Evolutionary conservation across 1,140 invertebrate species (phyloP).

Genomic region (Medauroidea extradentata): DNA sequence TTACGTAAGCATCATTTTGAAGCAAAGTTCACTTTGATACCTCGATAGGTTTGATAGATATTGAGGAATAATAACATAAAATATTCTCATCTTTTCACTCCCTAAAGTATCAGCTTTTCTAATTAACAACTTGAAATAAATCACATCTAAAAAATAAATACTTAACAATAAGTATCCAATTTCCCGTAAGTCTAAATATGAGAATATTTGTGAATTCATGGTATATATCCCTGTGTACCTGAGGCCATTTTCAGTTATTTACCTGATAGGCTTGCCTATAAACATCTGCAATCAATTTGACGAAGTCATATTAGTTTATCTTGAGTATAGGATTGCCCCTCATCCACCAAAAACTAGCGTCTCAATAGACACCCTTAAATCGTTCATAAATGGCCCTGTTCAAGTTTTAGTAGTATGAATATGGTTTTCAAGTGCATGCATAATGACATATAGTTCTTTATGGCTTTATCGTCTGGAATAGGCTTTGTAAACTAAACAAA

Average conservation of each 20-base stretch:
- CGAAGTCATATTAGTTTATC: slow-evolving; percentile 3
- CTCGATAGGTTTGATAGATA: no score
- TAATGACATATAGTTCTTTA: slow-evolving; percentile 35
- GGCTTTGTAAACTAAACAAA: slow-evolving; percentile 1
- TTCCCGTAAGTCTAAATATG: slow-evolving; percentile 9
- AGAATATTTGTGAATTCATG: slow-evolving; percentile 3
- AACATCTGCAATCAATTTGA: not conserved
- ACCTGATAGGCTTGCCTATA: not conserved
- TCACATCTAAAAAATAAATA: no score
- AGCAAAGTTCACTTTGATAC: no score
- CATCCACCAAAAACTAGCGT: slow-evolving; percentile 10
- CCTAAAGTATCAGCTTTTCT: no score
- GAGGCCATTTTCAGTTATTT: slow-evolving; percentile 1
- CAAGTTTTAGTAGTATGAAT: slow-evolving; percentile 37
- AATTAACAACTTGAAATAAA: no score
- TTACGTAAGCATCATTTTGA: no score
- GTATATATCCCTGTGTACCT: slow-evolving; percentile 2
- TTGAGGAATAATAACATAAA: no score
- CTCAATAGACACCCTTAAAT: slow-evolving; percentile 36
- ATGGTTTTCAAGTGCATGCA: slow-evolving; percentile 33
- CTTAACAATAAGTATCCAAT: no score
- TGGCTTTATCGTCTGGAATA: slow-evolving; percentile 23
- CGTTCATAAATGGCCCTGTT: slow-evolving; percentile 39
- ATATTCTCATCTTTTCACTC: no score
- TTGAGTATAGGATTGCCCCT: not conserved